Percentiles rank a stretch among this genome's conserved stretches.
These are phyloP conservation scores for Xenops minutus DNA, from an alignment of 2,797 vertebrate genomes.

Conservation along the genomic window DNA sequence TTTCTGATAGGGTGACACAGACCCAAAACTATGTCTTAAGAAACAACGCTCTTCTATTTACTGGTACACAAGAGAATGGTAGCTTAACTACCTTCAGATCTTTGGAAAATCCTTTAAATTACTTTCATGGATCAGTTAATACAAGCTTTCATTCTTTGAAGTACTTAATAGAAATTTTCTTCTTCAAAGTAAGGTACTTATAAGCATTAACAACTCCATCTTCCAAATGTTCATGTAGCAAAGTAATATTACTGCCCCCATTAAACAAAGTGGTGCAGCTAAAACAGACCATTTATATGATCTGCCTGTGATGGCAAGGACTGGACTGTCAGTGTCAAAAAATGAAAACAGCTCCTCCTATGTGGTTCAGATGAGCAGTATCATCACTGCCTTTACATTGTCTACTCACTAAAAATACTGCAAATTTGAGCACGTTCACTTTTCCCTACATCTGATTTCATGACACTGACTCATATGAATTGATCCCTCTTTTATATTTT, in stretches of 20 bases:
- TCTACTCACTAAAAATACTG: not conserved
- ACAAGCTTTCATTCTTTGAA: not conserved
- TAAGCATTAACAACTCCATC: not conserved
- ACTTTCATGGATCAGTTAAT: not conserved
- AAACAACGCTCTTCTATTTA: not conserved
- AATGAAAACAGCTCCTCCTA: not conserved
- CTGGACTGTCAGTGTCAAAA: not conserved
- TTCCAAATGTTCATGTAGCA: not conserved
- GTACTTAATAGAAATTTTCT: not conserved
- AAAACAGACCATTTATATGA: not conserved
- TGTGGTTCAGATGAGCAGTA: not conserved
- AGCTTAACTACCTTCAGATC: not conserved
- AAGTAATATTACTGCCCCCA: not conserved
- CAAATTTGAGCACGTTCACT: not conserved
- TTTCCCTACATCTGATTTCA: not conserved
- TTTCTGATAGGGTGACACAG: not conserved
- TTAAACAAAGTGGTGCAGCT: not conserved
- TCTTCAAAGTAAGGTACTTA: not conserved
- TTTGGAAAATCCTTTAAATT: not conserved
- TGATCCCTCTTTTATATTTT: conserved; percentile 23
- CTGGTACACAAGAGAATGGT: not conserved
- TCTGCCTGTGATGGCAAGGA: not conserved
- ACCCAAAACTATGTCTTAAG: not conserved
- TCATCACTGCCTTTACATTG: not conserved
- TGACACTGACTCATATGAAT: conserved; percentile 1